Base-by-base conservation (phyloP, 2,888 invertebrate species). In the Copidosoma aretas region DNA sequence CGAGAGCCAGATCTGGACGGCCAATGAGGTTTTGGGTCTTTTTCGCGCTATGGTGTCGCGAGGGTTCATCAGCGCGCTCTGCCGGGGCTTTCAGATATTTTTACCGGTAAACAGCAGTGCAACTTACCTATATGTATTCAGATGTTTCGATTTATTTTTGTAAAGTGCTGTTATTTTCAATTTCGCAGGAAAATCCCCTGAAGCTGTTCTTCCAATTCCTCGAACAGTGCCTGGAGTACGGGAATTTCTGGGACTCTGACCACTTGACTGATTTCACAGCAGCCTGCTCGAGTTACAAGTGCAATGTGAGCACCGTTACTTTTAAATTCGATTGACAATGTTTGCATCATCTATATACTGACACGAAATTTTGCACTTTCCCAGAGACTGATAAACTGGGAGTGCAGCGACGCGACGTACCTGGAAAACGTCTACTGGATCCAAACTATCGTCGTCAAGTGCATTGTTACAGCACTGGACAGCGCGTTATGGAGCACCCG, bases 21-120 rank as follows among this genome's bases (percentile, higher is more conserved):
- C 79, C 0, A 73, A 72, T 49, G 74, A 84, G 72, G 85, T 88
- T 57, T 84, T 84, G 39, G 78, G 80, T 57, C 84, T 90, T 1
- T 85, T 90, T 0, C 84, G 86, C 71, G 80, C 85, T 32, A 86
- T 89, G 74, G 80, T 92, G 12, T 79, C 84, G 19, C 84, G 85
- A 32, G 87, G 89, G 15, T 90, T 88, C 75, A 84, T 89, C 10
- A 85, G 85, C 51, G 89, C 90, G 0, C 79, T 93, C 25, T 86
- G 87, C 59, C 88, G 90, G 75, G 90, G 91, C 70, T 88, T 91
- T 77, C 83, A 87, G 57, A 89, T 93, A 75, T 93, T 93, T 81
- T 88, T 91, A 82, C 89, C 90, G 74, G 90, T 90, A 83, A n/a
- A n/a, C n/a, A n/a, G n/a, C n/a, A n/a, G n/a, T n/a, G n/a, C n/a